Evolutionary conservation across 2,888 invertebrate species (phyloP), one percentile per base, ranked within the genome.

Genomic region (Tinea pellionella): DNA sequence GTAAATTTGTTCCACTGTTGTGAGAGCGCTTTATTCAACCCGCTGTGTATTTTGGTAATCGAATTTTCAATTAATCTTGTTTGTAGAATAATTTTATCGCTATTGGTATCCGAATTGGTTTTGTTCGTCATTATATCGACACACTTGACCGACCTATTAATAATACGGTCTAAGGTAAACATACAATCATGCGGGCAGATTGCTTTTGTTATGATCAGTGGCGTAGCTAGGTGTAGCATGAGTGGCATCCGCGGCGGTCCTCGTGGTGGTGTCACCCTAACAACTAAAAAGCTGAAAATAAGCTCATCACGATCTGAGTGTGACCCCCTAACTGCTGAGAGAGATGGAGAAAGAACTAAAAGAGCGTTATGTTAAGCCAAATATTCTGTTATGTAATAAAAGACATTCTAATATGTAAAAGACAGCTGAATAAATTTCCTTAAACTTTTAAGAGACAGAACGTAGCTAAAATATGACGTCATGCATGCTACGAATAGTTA

Each of bases 41-140:
- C 58, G 32, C 61, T 64, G 64, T 66, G 65, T 66, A 63, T 65
- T 67, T 66, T 65, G 62, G 63, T 68, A 67, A 71, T 69, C 64
- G 67, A 71, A 68, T 70, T 69, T 69, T 65, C 66, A 68, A 69
- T 41, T 59, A 59, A 59, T 59, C 42, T 41, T 59, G 59, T 59
- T 59, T 59, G 59, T 19, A 59, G 15, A 59, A 65, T 66, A 66
- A 66, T 67, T 62, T 62, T 61, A 63, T 63, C 61, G 62, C 60
- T 63, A 62, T 64, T 63, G 62, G 63, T 62, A 61, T 65, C 58
- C 62, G 59, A 63, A 62, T 61, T 63, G 60, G 56, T 59, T 16
- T 13, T 55, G 63, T 64, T 63, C 64, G 57, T 57, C 19, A 57
- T 57, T 32, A 57, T 57, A 13, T 4, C 57, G 32, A 32, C 32